Base-by-base conservation (phyloP, 2,113 vertebrate species). In the Trachemys scripta region DNA sequence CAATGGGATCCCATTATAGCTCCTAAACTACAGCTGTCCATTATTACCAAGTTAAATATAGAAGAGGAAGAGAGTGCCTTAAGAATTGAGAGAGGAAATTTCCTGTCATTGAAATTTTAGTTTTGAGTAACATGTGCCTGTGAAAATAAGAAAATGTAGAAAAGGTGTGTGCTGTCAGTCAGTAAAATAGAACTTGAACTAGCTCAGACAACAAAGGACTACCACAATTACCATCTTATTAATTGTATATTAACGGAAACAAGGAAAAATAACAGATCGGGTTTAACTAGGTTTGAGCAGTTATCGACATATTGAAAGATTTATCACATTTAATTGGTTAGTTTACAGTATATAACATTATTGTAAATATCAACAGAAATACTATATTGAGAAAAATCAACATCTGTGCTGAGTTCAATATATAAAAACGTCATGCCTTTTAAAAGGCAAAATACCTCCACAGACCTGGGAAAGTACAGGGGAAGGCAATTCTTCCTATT, bases 241-340 rank as follows among this genome's bases (percentile, higher is more conserved):
- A 1, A 10, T 69, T 31, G 29, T 14, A 4, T 84, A 38, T 56
- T 91, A 90, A 42, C 85, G 47, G 16, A 85, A 94, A 79, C 1
- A 84, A 78, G n/a, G 38, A 87, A 3, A 38, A 50, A 65, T 54
- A 0, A 47, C 1, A 85, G 10, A 76, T 86, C 0, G 0, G 0
- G n/a, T 89, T 88, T 75, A 75, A 75, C 87, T 84, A 54, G 75
- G 57, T 90, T 82, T 90, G 42, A 82, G 47, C 29, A 84, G 38
- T 45, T 6, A 20, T 83, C 69, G 69, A 59, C 47, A 8, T 65
- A 86, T 0, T 2, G 16, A 10, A 65, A 54, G 10, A 85, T 62
- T 42, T 76, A 3, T 80, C n/a, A 45, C 24, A 29, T 85, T 89
- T 79, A 85, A 88, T 8, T 13, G 75, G 56, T 3, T 42, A 90